Percentiles rank a stretch among this genome's conserved stretches.
Evolutionary conservation across 2,888 invertebrate genomes (phyloP).

Genomic region (Tenthredo mesomela): DNA sequence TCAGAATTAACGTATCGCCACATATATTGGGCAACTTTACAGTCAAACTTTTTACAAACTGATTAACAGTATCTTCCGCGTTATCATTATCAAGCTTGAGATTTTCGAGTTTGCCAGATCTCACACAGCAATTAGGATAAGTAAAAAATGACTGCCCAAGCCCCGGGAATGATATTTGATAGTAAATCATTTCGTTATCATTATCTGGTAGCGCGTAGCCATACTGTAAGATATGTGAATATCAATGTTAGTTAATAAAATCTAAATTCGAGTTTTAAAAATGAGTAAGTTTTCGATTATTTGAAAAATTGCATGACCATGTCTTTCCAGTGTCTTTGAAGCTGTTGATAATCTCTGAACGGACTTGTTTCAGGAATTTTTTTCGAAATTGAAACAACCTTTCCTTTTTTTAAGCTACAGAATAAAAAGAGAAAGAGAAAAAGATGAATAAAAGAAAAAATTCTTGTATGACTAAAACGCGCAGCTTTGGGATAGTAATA

Average conservation of each 20-base stretch:
- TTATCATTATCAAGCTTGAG: constrained; percentile 45
- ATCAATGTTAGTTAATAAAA: background rate
- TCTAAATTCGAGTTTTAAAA: background rate
- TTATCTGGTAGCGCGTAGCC: constrained; percentile 72
- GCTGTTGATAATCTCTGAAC: constrained; percentile 69
- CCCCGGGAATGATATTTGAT: constrained; percentile 68
- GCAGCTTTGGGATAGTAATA: constrained; percentile 6
- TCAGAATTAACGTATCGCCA: constrained; percentile 57
- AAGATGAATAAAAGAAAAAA: background rate
- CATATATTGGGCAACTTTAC: constrained; percentile 61
- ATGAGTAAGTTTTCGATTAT: background rate
- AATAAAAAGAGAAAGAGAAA: constrained; percentile 27
- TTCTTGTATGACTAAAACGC: background rate
- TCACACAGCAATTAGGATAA: constrained; percentile 71
- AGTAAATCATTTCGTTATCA: constrained; percentile 66
- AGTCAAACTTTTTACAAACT: constrained; percentile 63
- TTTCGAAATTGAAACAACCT: constrained; percentile 68
- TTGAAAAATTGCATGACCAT: constrained; percentile 65
- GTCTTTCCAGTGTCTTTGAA: constrained; percentile 75
- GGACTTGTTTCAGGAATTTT: constrained; percentile 65
- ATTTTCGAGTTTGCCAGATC: constrained; percentile 58
- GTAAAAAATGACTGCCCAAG: constrained; percentile 60
- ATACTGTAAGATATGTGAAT: constrained; percentile 69
- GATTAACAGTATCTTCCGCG: constrained; percentile 53
- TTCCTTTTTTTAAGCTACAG: constrained; percentile 69